These are phyloP conservation scores for Drosophila meridionalis DNA, from an alignment of 2,888 invertebrate species.

Conservation along the genomic window DNA sequence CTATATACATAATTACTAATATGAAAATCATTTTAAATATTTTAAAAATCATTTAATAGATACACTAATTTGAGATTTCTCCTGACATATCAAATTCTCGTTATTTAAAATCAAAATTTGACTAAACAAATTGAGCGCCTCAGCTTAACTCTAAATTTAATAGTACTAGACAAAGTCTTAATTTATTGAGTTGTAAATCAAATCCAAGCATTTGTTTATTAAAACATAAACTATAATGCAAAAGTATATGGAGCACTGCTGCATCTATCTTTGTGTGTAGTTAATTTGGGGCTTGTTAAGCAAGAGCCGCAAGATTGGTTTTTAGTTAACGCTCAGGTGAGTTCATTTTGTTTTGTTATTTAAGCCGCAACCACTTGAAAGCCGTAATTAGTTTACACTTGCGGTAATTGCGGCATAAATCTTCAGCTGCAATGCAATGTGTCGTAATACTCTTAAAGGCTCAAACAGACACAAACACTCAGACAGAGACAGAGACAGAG, in stretches of 20 bases:
- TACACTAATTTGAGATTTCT: no score
- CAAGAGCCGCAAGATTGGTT: slow-evolving; percentile 35
- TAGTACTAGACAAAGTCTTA: neutral
- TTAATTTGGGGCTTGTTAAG: slow-evolving; percentile 13
- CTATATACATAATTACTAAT: no score
- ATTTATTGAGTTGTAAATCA: neutral
- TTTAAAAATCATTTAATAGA: no score
- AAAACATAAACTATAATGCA: neutral
- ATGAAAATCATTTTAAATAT: no score
- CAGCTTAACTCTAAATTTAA: neutral
- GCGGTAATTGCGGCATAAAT: slow-evolving; percentile 81
- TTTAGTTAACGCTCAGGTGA: slow-evolving; percentile 52
- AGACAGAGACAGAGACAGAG: slow-evolving; percentile 5
- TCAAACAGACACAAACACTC: slow-evolving; percentile 30
- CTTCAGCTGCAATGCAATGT: slow-evolving; percentile 64
- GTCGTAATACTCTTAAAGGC: slow-evolving; percentile 68
- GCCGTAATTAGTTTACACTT: slow-evolving; percentile 82
- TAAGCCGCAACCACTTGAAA: slow-evolving; percentile 60
- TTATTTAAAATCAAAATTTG: neutral
- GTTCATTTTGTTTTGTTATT: slow-evolving; percentile 48
- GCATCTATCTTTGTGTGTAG: neutral
- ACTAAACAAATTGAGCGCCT: neutral
- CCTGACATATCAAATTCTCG: neutral
- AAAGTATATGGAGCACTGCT: slow-evolving; percentile 23
- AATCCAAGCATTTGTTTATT: neutral